Evolutionary conservation across 1,140 invertebrate species (phyloP), one percentile per base, ranked within the genome.

Genomic region (Caenorhabditis brenneri): DNA sequence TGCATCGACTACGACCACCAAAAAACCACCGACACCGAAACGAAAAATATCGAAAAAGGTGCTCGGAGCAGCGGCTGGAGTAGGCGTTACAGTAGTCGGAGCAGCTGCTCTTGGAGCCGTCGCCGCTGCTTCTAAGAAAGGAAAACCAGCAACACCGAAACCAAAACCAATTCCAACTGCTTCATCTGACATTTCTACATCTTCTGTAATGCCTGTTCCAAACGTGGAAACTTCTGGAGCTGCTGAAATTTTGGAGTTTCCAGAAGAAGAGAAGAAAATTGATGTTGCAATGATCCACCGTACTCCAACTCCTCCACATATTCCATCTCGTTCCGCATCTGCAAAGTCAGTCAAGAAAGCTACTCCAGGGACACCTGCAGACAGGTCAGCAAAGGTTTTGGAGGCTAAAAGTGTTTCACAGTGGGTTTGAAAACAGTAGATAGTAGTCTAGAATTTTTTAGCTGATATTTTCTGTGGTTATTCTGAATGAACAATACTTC

Each of bases 371-470:
- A 29, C 65, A n/a, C n/a, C n/a, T 19, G 58, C 29, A 74, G n/a
- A 74, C 33, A 74, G 65, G 65, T 74, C 65, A 74, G 65, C 65
- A 24, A 74, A 39, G 33, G n/a, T 31, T 22, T 74, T 74, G 65
- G 65, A 74, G 65, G 65, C 65, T 74, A 74, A 74, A 24, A 74
- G 65, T 74, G 65, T 74, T 22, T 74, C 65, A 74, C 65, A 74
- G 65, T 74, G 33, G 33, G 65, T 74, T 74, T 74, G 2, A 65
- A n/a, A 29, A 27, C 22, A 55, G 22, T 27, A 2, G 15, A 22
- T n/a, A 55, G 53, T n/a, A n/a, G 15, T 27, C 9, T 55, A 55
- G 53, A 29, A 55, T 1, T 55, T n/a, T n/a, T n/a, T n/a, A n/a
- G n/a, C n/a, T n/a, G n/a, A n/a, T n/a, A n/a, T n/a, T n/a, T n/a